phyloP scores from a whole-genome alignment of 2,797 vertebrate genomes.

The Tapera naevia region DNA sequence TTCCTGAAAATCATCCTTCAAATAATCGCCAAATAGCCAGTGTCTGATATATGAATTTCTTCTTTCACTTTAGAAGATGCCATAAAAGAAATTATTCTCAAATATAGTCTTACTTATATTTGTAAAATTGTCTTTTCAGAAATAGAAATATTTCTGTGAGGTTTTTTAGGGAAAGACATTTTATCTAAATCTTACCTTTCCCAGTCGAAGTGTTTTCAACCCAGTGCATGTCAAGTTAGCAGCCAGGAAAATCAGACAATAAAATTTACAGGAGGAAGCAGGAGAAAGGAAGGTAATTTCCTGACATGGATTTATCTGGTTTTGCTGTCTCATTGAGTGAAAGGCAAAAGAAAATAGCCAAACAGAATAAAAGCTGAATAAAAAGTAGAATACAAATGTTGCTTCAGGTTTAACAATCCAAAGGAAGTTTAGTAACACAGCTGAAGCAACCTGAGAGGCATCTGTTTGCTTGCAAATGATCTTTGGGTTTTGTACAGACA shows the following conservation, averaged over 20 bases:
- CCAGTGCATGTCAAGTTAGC: neutral
- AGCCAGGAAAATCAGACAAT: neutral
- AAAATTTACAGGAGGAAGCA: neutral
- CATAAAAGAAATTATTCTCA: neutral
- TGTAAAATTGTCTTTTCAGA: neutral
- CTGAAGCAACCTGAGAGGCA: neutral
- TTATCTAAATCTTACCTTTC: slow-evolving; percentile 7
- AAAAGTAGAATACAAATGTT: neutral
- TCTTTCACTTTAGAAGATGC: neutral
- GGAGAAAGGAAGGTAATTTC: neutral
- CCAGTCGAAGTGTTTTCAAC: neutral
- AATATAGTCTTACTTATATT: neutral
- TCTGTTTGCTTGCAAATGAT: neutral
- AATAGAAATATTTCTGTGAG: neutral
- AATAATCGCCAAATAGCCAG: neutral
- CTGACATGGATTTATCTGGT: neutral
- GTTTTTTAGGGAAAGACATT: neutral
- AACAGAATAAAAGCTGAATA: neutral
- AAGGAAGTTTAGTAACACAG: neutral
- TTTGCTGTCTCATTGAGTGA: neutral
- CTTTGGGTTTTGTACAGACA: neutral
- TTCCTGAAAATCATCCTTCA: neutral
- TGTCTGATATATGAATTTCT: neutral
- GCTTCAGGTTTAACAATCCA: neutral
- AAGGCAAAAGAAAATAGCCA: neutral